A percentile compares a stretch with the other conserved stretches of the same genome.
Conservation (phyloP, 2,797 vertebrate species). For the Acipenser oxyrinchus region DNA sequence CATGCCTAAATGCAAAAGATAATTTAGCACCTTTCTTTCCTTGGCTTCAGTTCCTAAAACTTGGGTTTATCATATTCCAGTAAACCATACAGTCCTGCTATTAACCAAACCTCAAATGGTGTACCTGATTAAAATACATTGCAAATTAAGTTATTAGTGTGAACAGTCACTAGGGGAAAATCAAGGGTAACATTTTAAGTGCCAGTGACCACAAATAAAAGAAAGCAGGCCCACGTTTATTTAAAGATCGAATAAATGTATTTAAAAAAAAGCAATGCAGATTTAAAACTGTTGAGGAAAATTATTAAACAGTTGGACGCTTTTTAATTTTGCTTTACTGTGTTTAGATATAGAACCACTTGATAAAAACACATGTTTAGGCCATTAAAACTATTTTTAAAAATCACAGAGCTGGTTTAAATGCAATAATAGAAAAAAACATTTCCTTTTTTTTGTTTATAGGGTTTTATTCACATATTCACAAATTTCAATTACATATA, state of each 20-base stretch:
- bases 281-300: neutral
- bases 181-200: slow-evolving; percentile 61
- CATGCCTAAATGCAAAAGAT: slow-evolving; percentile 74
- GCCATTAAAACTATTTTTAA: no score
- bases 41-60: slow-evolving; percentile 69
- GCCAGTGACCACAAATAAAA: slow-evolving; percentile 43
- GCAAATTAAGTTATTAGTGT: slow-evolving; percentile 79
- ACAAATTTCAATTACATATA: no score
- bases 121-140: slow-evolving; percentile 82
- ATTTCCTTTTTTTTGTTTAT: no score
- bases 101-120: slow-evolving; percentile 68
- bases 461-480: no score
- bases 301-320: no score
- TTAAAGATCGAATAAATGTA: slow-evolving; percentile 13
- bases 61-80: slow-evolving; percentile 71
- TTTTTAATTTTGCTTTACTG: no score
- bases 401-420: no score
- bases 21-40: slow-evolving; percentile 60
- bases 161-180: slow-evolving; percentile 84
- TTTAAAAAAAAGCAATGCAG: slow-evolving; percentile 9
- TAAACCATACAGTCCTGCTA: slow-evolving; percentile 59
- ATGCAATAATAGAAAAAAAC: no score
- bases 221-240: slow-evolving; percentile 35
- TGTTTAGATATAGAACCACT: no score
- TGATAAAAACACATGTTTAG: no score